A percentile compares a stretch with the other conserved stretches of the same genome.
Conservation (phyloP, 2,888 invertebrate species). For the Bruchidius siliquastri region DNA sequence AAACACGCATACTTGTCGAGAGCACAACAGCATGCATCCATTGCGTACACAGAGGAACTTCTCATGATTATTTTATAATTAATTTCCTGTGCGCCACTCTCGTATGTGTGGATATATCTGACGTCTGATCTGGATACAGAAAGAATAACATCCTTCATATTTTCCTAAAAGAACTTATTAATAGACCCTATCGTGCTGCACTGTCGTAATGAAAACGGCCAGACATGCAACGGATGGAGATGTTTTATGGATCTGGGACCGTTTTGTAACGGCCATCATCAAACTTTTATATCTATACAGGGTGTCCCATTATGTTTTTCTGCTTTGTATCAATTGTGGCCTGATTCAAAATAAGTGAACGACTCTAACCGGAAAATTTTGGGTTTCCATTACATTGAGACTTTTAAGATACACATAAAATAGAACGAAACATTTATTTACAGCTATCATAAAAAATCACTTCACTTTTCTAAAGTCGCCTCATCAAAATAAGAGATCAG, state of each 20-base stretch:
- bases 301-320: neutral
- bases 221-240: neutral
- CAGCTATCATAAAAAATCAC: too few species aligned
- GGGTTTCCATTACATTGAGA: too few species aligned
- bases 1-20: neutral
- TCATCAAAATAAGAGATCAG: too few species aligned
- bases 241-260: neutral
- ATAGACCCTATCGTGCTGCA: neutral
- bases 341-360: too few species aligned
- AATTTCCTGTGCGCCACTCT: slow-evolving; percentile 20
- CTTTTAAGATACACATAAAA: too few species aligned
- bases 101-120: neutral
- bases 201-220: neutral
- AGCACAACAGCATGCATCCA: neutral
- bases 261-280: neutral
- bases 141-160: slow-evolving; percentile 20
- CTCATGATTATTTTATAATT: slow-evolving; percentile 19
- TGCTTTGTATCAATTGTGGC: too few species aligned
- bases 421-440: too few species aligned
- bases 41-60: slow-evolving; percentile 1
- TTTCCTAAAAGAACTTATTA: neutral
- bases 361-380: too few species aligned
- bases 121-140: slow-evolving; percentile 12
- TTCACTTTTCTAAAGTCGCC: too few species aligned
- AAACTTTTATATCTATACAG: neutral